Evolutionary conservation across 2,888 invertebrate species (phyloP).

Genomic region (Buathra laborator): DNA sequence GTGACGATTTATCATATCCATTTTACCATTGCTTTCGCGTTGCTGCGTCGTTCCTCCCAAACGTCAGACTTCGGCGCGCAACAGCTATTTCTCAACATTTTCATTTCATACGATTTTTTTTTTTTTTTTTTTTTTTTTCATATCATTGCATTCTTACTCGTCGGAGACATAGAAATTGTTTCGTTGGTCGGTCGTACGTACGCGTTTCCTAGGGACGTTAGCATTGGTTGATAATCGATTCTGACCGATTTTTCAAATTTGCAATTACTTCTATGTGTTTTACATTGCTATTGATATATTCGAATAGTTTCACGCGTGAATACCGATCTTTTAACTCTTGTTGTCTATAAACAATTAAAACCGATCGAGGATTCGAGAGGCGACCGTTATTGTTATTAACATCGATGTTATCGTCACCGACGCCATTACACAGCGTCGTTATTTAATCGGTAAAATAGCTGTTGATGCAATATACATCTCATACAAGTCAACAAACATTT

Average conservation of each 20-base stretch:
- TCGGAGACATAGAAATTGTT: background rate
- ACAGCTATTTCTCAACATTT: too few species aligned
- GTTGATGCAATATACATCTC: background rate
- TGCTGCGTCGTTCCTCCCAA: too few species aligned
- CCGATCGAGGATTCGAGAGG: background rate
- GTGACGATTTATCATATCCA: too few species aligned
- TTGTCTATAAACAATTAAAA: background rate
- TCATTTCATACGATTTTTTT: too few species aligned
- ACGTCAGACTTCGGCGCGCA: too few species aligned
- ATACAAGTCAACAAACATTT: slow-evolving; percentile 2
- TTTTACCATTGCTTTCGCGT: too few species aligned
- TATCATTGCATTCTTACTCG: background rate
- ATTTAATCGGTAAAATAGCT: slow-evolving; percentile 2
- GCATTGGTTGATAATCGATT: background rate
- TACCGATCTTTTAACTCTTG: background rate
- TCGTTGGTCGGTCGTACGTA: slow-evolving; percentile 26
- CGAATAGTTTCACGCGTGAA: too few species aligned
- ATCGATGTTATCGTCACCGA: background rate
- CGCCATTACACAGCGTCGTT: background rate
- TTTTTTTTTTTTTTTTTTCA: background rate
- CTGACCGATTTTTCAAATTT: background rate
- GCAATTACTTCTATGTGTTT: background rate
- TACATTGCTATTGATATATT: background rate
- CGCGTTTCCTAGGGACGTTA: background rate
- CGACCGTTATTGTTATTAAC: background rate